Evolutionary conservation across 2,888 invertebrate genomes (phyloP).

Genomic region (Dicyrtoma fusca): DNA sequence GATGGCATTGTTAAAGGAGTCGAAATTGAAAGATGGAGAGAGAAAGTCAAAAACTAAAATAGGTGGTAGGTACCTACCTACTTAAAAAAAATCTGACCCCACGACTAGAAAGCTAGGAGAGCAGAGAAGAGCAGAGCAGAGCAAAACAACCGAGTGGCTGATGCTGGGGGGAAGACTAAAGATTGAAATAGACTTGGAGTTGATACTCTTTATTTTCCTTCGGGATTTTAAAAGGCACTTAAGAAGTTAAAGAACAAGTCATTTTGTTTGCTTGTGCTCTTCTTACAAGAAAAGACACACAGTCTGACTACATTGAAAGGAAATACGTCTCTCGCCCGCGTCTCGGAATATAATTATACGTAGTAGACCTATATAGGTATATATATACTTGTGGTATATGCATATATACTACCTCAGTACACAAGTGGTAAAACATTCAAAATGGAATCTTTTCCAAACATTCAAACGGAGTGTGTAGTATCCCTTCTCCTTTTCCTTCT

Average conservation of each 20-base stretch:
- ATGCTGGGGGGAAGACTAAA: background rate
- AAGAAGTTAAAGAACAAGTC: background rate
- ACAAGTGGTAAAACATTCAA: background rate
- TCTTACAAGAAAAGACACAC: no score
- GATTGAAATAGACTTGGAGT: background rate
- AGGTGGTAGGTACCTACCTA: background rate
- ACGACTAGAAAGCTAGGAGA: background rate
- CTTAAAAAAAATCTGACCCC: background rate
- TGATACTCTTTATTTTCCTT: no score
- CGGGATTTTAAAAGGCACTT: no score
- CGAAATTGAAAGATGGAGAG: background rate
- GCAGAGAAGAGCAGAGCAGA: background rate
- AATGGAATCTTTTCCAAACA: background rate
- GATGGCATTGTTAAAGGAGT: no score
- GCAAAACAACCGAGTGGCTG: background rate
- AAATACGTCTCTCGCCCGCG: no score
- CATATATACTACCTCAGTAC: background rate
- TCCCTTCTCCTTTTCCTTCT: constrained; percentile 6
- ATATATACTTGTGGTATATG: no score
- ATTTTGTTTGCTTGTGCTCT: background rate
- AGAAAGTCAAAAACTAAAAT: background rate
- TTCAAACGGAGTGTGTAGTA: background rate
- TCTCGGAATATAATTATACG: no score
- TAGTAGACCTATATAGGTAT: no score
- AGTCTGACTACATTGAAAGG: no score